Evolutionary conservation across 2,113 vertebrate genomes (phyloP).

Genomic region (Anarrhichthys ocellatus): DNA sequence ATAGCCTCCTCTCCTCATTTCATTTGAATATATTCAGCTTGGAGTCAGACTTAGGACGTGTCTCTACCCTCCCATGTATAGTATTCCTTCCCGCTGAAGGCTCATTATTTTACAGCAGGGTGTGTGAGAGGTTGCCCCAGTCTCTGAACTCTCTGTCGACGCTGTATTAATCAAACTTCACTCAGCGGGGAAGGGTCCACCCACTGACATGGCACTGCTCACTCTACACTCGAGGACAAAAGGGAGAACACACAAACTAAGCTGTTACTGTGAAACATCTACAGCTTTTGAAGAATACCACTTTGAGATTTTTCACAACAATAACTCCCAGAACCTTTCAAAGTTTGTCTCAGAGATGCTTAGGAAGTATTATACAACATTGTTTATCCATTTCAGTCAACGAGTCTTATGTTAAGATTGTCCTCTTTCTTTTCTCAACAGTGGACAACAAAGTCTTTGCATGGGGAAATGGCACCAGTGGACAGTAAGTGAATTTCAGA

Average conservation of each 20-base stretch:
- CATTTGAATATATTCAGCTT: conserved; percentile 87
- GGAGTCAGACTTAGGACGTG: conserved; percentile 66
- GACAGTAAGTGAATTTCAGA: conserved; percentile 68
- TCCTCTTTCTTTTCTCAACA: conserved; percentile 43
- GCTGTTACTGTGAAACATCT: conserved; percentile 35
- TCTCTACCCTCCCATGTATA: conserved; percentile 85
- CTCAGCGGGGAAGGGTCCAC: conserved; percentile 81
- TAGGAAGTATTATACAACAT: not conserved
- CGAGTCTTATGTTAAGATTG: not conserved
- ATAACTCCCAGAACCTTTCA: not conserved
- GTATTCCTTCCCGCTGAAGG: conserved; percentile 90
- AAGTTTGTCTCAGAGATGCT: not conserved
- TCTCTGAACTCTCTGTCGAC: conserved; percentile 83
- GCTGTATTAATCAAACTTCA: conserved; percentile 94
- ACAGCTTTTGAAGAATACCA: conserved; percentile 34
- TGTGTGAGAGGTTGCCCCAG: conserved; percentile 84
- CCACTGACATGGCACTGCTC: conserved; percentile 73
- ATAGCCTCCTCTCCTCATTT: conserved; percentile 85
- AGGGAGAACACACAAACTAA: conserved; percentile 56
- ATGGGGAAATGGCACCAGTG: conserved; percentile 72
- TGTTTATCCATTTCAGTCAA: not conserved
- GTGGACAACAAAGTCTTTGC: conserved; percentile 68
- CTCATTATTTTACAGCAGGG: conserved; percentile 93
- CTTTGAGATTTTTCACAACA: conserved; percentile 25
- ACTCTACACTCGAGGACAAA: conserved; percentile 79